Conservation (phyloP, 2,113 vertebrate genomes). For the Myotis lucifugus region DNA sequence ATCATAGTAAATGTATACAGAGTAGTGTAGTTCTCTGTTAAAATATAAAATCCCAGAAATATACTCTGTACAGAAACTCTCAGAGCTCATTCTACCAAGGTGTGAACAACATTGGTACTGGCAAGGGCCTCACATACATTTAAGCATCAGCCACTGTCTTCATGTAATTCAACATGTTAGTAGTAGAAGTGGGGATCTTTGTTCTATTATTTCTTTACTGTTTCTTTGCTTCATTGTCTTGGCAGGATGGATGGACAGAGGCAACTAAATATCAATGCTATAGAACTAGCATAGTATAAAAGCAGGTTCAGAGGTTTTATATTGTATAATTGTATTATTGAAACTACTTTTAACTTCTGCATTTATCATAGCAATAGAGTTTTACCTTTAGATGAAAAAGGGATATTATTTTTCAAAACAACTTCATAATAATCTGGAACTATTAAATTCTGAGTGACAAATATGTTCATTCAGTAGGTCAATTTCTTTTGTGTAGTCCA, state of each 20-base stretch:
- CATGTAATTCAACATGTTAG: neutral
- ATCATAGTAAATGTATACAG: neutral
- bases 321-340: neutral
- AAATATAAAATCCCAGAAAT: neutral
- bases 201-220: neutral
- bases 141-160: neutral
- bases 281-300: neutral
- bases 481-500: neutral
- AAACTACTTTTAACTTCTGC: neutral
- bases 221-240: neutral
- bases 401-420: neutral
- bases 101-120: neutral
- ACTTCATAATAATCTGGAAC: conserved; percentile 40
- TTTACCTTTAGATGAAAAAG: conserved; percentile 24
- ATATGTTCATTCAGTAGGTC: neutral
- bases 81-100: neutral
- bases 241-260: neutral
- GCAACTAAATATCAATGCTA: neutral
- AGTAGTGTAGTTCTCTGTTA: neutral
- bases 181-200: neutral
- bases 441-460: conserved; percentile 25
- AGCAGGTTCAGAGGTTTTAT: neutral
- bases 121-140: neutral
- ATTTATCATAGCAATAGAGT: neutral
- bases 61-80: neutral